Conservation (phyloP, 2,113 vertebrate genomes). For the human region DNA sequence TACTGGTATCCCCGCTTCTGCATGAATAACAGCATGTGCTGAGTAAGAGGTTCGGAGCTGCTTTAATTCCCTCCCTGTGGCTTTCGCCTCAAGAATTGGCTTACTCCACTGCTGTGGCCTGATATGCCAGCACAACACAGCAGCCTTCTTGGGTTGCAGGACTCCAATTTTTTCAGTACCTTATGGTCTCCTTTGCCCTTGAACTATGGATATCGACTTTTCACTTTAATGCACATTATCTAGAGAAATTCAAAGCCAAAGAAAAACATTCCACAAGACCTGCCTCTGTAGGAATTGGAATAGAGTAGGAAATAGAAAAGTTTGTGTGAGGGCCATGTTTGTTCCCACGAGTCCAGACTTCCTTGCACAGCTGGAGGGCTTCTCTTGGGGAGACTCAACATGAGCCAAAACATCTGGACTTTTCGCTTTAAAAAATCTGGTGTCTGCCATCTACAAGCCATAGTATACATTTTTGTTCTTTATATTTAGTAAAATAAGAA, state of each 20-base stretch:
- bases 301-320: neutral
- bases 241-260: slow-evolving; percentile 40
- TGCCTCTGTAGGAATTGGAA: neutral
- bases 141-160: slow-evolving; percentile 56
- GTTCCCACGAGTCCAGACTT: neutral
- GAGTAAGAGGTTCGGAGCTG: slow-evolving; percentile 67
- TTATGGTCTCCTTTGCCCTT: slow-evolving; percentile 66
- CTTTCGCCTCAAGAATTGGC: slow-evolving; percentile 58
- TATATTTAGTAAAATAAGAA: neutral
- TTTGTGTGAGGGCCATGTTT: neutral
- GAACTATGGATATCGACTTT: slow-evolving; percentile 63
- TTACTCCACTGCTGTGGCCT: slow-evolving; percentile 46
- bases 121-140: slow-evolving; percentile 22
- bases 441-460: neutral
- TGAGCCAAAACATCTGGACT: neutral
- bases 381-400: neutral
- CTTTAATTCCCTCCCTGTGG: slow-evolving; percentile 68
- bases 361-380: neutral
- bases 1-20: neutral
- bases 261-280: slow-evolving; percentile 20
- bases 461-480: neutral
- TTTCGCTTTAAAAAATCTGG: neutral
- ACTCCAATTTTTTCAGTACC: slow-evolving; percentile 43
- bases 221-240: slow-evolving; percentile 21
- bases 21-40: slow-evolving; percentile 63